Conservation (phyloP, 2,797 vertebrate genomes). For the Pseudomugil tenellus region DNA sequence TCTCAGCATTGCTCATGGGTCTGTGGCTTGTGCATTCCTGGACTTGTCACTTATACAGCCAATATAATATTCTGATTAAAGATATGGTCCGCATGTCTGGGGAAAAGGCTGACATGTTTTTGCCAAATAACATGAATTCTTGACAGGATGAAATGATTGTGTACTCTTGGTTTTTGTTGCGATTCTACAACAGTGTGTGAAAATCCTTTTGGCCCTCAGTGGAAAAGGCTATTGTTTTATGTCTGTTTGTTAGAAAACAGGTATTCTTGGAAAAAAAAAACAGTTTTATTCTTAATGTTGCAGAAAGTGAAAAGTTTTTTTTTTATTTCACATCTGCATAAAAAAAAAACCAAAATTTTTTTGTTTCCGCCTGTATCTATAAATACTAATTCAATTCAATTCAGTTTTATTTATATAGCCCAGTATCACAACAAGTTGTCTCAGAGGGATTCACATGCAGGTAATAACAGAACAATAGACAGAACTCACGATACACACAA, state of each 20-base stretch:
- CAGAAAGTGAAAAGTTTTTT: neutral
- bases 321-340: no score
- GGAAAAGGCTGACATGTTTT: slow-evolving; percentile 27
- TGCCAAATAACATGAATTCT: slow-evolving; percentile 48
- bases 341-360: no score
- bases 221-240: slow-evolving; percentile 24
- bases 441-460: no score
- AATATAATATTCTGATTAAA: slow-evolving; percentile 62
- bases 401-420: no score
- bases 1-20: slow-evolving; percentile 67
- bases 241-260: slow-evolving; percentile 18
- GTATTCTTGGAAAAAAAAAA: neutral
- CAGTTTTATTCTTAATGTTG: neutral
- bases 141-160: slow-evolving; percentile 47
- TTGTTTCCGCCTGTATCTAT: no score
- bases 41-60: slow-evolving; percentile 64
- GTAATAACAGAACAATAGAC: no score
- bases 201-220: neutral
- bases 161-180: slow-evolving; percentile 39
- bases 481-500: no score
- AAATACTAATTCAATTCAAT: no score
- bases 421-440: no score
- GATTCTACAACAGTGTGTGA: slow-evolving; percentile 9
- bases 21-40: slow-evolving; percentile 60
- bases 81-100: slow-evolving; percentile 39